A percentile compares a stretch with the other conserved stretches of the same genome.
phyloP scores from a whole-genome alignment of 1,140 invertebrate genomes.

The Xylocopa sonorina region DNA sequence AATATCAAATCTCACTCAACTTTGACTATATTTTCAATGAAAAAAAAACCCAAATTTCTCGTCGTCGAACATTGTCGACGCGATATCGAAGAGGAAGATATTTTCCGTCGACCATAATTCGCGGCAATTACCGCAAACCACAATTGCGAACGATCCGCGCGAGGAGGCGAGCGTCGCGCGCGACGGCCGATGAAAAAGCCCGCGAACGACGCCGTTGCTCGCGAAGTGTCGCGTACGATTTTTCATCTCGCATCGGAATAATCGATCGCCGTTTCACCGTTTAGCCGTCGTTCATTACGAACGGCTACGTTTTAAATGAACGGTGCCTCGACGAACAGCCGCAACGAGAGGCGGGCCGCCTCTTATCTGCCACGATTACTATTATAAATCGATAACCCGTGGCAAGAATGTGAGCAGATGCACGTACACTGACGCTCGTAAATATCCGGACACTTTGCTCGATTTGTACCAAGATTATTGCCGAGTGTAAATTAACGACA shows the following conservation, averaged over 20 bases:
- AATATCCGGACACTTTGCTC: too few relatives aligned
- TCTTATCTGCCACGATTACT: constrained; percentile 57
- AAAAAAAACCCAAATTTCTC: too few relatives aligned
- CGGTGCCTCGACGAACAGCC: background rate
- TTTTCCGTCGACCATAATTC: too few relatives aligned
- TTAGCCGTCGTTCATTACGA: background rate
- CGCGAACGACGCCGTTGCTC: background rate
- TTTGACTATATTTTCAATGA: too few relatives aligned
- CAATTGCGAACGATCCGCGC: background rate
- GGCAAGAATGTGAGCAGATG: constrained; percentile 32
- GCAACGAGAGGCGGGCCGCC: background rate
- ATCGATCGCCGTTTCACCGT: constrained; percentile 3
- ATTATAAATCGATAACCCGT: constrained; percentile 62
- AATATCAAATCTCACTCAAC: too few relatives aligned
- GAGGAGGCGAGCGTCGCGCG: background rate
- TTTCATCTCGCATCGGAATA: background rate
- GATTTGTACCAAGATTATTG: too few relatives aligned
- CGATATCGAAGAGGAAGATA: too few relatives aligned
- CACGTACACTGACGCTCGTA: too few relatives aligned
- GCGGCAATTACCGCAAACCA: too few relatives aligned
- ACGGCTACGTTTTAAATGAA: constrained; percentile 6
- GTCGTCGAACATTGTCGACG: too few relatives aligned
- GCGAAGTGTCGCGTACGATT: background rate
- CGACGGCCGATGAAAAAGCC: constrained; percentile 6
- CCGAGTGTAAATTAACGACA: too few relatives aligned